Base-by-base conservation (phyloP, 2,113 vertebrate genomes). In the Bufo gargarizans region DNA sequence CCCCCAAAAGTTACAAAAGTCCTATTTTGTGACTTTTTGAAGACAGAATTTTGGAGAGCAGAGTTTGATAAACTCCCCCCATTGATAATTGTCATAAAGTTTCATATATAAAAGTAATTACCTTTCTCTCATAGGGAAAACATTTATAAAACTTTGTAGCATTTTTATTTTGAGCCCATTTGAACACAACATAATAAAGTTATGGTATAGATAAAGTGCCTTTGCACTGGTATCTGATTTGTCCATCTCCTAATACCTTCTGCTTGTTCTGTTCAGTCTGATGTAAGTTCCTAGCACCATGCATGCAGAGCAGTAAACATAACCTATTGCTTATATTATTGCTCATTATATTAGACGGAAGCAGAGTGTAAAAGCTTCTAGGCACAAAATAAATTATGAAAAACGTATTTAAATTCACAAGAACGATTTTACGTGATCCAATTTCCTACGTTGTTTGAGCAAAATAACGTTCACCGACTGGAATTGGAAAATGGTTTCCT, bases 261-360 rank as follows among this genome's bases (percentile, higher is more conserved):
- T 49, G 80, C 80, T 82, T 82, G 58, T 50, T 65, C 11, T n/a
- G 80, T 83, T 69, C 59, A 82, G 56, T 47, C 17, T 6, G 14
- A 58, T 49, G 80, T 82, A 14, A 65, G 65, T 82, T 49, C 59
- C 19, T 14, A 83, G 80, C 61, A 13, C 49, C 45, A 20, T 83
- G 61, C 20, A 45, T 53, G 61, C 81, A 20, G 43, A 13, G 81
- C 81, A 83, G 61, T 83, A 69, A 83, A 83, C 81, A 83, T 83
- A 69, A 83, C 61, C 81, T 67, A 83, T 83, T 83, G 61, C 81
- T 83, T 83, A 69, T 69, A 83, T 83, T 83, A 67, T 82, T 65
- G 80, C 80, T 83, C 81, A 83, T 83, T 83, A 83, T 69, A 83
- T 83, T 67, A 53, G 11, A 47, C 63, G 53, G 63, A 17, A 83